phyloP scores from a whole-genome alignment of 1,140 invertebrate species.

The Musca vetustissima region DNA sequence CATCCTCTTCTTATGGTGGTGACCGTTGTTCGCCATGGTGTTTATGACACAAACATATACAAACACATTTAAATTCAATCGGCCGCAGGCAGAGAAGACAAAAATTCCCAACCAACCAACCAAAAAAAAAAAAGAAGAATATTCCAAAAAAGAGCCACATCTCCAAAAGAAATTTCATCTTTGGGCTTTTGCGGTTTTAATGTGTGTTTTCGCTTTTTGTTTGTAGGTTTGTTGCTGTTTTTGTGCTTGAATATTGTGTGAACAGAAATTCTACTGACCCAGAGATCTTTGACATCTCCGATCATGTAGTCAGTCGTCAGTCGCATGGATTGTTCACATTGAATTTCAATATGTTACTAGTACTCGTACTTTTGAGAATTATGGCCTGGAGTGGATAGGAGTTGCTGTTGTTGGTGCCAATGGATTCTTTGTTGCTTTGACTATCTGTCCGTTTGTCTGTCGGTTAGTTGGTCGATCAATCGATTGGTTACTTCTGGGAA shows the following conservation, averaged over 20 bases:
- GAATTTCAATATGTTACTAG: conserved; percentile 6
- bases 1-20: no score
- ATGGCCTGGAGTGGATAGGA: no score
- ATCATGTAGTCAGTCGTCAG: conserved; percentile 2
- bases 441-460: background rate
- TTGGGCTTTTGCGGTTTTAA: conserved; percentile 12
- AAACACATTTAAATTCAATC: no score
- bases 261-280: conserved; percentile 23
- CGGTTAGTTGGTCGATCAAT: background rate
- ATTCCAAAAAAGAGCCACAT: no score
- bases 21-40: no score
- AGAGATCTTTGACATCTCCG: conserved; percentile 22
- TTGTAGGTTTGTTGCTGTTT: background rate
- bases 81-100: no score
- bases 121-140: no score
- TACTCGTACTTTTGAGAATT: no score
- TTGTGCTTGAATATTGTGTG: background rate
- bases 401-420: background rate
- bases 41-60: no score
- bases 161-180: conserved; percentile 5
- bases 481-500: conserved; percentile 17
- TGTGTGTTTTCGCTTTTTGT: background rate
- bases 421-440: background rate
- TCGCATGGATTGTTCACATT: background rate
- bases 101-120: no score